Evolutionary conservation across 2,888 invertebrate genomes (phyloP).

Genomic region (Hemicrepidius hirtus): DNA sequence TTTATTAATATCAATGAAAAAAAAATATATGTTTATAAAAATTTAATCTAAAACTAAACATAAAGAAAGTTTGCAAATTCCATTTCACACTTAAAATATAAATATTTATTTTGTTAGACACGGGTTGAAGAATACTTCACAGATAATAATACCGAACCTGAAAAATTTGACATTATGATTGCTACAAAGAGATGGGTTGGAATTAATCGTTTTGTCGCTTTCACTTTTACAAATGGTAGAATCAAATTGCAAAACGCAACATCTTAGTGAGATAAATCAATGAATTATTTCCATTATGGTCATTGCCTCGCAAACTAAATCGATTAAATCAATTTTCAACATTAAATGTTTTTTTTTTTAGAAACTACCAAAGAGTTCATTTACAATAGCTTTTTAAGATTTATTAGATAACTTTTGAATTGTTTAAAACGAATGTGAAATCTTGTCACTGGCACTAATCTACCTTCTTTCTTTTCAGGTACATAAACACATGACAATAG

Average conservation of each 20-base stretch:
- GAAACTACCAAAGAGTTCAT: too few relatives aligned
- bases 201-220: neutral
- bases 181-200: slow-evolving; percentile 17
- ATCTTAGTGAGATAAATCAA: neutral
- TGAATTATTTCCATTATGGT: neutral
- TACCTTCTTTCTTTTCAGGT: slow-evolving; percentile 79
- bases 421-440: neutral
- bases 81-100: too few relatives aligned
- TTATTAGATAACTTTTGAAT: neutral
- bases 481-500: slow-evolving; percentile 91
- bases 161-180: slow-evolving; percentile 19
- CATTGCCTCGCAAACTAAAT: neutral
- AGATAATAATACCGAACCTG: neutral
- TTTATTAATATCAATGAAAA: too few relatives aligned
- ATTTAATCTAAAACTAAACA: too few relatives aligned
- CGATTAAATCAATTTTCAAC: slow-evolving; percentile 1
- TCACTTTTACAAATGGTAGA: slow-evolving; percentile 16
- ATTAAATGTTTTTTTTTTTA: neutral
- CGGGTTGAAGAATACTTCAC: neutral
- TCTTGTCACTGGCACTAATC: slow-evolving; percentile 6
- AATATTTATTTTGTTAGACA: neutral
- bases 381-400: too few relatives aligned
- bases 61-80: too few relatives aligned
- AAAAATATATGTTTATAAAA: too few relatives aligned
- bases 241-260: slow-evolving; percentile 5